Evolutionary conservation across 2,797 vertebrate species (phyloP), one percentile per base, ranked within the genome.

Genomic region (Schizothorax lantsangensis): DNA sequence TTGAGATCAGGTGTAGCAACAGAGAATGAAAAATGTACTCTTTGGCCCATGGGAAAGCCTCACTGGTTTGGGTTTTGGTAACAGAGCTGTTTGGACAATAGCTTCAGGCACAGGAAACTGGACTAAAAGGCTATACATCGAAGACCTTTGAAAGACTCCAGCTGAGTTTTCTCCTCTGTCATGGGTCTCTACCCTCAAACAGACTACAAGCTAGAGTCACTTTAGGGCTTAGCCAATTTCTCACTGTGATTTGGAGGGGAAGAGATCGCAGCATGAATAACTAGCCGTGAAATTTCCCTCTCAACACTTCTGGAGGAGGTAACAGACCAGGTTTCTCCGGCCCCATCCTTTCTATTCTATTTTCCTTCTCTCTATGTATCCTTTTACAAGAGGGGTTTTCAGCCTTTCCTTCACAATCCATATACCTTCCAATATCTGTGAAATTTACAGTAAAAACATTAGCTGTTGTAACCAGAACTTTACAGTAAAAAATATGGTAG

Each of bases 121-220:
- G 23, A 66, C 23, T 64, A 54, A 80, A 85, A 12, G 19, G 52
- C 9, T 64, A 43, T 36, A 9, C 45, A 8, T 52, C 88, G 88
- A 91, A 90, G 92, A 86, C 88, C 78, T 90, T 92, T 93, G 59
- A 68, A 92, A 93, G 90, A 91, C 89, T 91, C 57, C 90, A 88
- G 86, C 89, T 82, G 59, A 87, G 85, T 92, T 93, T 92, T 92
- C 92, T 92, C 54, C 85, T 87, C 91, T 93, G 79, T 94, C 93
- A 95, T 92, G 93, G 94, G 90, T 92, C 89, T 93, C 89, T 93
- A 90, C 83, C 90, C 91, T 91, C 92, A 93, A 95, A 95, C 93
- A 92, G 93, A 93, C 93, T 93, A 91, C 88, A 93, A 92, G 93
- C 92, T 92, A 83, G 84, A 92, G 92, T 94, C 91, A 92, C 93